Conservation (phyloP, 2,797 vertebrate genomes). For the Falco peregrinus region DNA sequence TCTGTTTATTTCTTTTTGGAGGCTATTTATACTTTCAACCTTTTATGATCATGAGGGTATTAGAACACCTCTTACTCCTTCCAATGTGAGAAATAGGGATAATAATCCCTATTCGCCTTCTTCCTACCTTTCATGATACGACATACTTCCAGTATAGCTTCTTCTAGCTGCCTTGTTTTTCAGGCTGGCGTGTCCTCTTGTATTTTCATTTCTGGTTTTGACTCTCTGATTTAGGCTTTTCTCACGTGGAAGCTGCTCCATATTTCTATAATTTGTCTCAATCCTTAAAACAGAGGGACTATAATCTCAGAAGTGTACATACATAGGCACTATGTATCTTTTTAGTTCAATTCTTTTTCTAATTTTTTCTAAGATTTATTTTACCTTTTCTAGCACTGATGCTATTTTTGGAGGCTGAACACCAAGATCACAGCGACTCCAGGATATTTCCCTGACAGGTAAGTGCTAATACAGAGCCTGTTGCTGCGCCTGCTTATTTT, state of each 20-base stretch:
- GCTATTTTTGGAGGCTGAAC: neutral
- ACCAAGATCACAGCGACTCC: neutral
- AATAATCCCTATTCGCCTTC: neutral
- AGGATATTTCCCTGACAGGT: neutral
- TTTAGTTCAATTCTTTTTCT: neutral
- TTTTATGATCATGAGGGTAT: neutral
- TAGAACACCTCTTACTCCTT: neutral
- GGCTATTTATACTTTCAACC: neutral
- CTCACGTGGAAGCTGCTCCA: neutral
- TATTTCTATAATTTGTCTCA: neutral
- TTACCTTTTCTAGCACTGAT: neutral
- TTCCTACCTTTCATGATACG: neutral
- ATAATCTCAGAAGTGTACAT: neutral
- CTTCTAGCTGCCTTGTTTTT: neutral
- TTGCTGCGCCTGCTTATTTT: neutral
- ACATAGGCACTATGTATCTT: neutral
- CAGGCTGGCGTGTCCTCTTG: neutral
- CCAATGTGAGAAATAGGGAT: neutral
- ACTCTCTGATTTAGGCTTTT: neutral
- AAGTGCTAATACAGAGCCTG: neutral
- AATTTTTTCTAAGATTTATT: neutral
- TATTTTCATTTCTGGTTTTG: neutral
- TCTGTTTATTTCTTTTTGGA: neutral
- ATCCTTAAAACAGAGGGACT: neutral
- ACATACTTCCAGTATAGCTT: neutral